Percentiles rank a stretch among this genome's conserved stretches.
These are phyloP conservation scores for Megalops atlanticus DNA, from an alignment of 2,113 vertebrate species.

Conservation along the genomic window DNA sequence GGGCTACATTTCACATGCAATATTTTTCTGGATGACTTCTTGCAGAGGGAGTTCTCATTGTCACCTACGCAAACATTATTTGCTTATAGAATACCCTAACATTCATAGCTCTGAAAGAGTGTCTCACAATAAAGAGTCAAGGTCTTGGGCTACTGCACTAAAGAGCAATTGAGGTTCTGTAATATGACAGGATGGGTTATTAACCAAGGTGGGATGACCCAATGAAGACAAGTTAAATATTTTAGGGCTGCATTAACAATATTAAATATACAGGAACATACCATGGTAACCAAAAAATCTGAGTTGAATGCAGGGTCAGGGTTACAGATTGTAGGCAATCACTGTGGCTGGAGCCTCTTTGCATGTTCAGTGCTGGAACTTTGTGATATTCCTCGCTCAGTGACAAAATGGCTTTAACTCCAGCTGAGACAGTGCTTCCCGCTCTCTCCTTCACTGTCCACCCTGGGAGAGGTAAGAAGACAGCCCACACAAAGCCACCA, in stretches of 20 bases:
- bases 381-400: background rate
- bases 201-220: background rate
- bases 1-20: too few species aligned
- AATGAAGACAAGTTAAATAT: background rate
- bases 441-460: background rate
- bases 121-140: too few species aligned
- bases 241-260: background rate
- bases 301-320: too few species aligned
- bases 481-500: background rate
- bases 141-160: too few species aligned
- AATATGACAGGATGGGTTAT: background rate
- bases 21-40: too few species aligned
- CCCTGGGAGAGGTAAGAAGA: constrained; percentile 6
- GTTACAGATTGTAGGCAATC: too few species aligned
- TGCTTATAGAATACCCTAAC: too few species aligned
- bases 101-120: too few species aligned
- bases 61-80: too few species aligned
- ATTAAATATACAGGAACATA: background rate
- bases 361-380: background rate
- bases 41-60: too few species aligned
- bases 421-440: background rate
- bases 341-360: too few species aligned
- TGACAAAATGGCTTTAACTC: background rate
- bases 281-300: too few species aligned
- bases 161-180: background rate